Evolutionary conservation across 2,888 invertebrate genomes (phyloP).

Genomic region (Sinodicranocentrus sp.): DNA sequence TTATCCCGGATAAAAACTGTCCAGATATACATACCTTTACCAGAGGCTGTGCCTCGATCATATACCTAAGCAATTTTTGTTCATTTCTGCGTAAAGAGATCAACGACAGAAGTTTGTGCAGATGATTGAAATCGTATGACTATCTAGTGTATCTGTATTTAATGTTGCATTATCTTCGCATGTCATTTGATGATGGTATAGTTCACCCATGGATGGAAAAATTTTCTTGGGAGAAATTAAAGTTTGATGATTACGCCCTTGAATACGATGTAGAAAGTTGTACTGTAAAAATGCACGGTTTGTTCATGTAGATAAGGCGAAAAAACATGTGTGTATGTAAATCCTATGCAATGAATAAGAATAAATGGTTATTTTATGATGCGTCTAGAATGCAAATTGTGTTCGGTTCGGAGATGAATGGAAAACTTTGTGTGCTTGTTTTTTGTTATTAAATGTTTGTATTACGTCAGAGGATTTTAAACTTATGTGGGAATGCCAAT

Average conservation of each 20-base stretch:
- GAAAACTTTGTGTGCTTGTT: conserved; percentile 28
- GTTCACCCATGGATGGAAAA: too few relatives aligned
- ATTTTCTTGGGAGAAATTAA: background rate
- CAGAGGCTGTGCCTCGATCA: conserved; percentile 58
- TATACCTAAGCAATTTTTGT: background rate
- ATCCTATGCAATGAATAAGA: too few relatives aligned
- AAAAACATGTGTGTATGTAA: too few relatives aligned
- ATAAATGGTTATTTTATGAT: background rate
- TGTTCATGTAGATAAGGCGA: conserved; percentile 10
- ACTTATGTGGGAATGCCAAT: conserved; percentile 42
- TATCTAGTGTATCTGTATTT: too few relatives aligned
- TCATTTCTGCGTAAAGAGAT: too few relatives aligned
- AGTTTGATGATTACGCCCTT: too few relatives aligned
- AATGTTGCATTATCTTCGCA: too few relatives aligned
- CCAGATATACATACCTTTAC: conserved; percentile 35
- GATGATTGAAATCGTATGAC: too few relatives aligned
- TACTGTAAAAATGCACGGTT: conserved; percentile 1
- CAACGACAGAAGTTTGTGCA: too few relatives aligned
- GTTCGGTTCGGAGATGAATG: conserved; percentile 47
- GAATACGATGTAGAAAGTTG: background rate
- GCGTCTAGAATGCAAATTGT: conserved; percentile 51
- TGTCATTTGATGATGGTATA: too few relatives aligned
- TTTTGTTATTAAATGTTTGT: conserved; percentile 7
- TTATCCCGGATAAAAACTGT: too few relatives aligned
- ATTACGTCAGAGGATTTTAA: conserved; percentile 23